phyloP scores from a whole-genome alignment of 1,140 invertebrate species.

The Drosophila auraria region DNA sequence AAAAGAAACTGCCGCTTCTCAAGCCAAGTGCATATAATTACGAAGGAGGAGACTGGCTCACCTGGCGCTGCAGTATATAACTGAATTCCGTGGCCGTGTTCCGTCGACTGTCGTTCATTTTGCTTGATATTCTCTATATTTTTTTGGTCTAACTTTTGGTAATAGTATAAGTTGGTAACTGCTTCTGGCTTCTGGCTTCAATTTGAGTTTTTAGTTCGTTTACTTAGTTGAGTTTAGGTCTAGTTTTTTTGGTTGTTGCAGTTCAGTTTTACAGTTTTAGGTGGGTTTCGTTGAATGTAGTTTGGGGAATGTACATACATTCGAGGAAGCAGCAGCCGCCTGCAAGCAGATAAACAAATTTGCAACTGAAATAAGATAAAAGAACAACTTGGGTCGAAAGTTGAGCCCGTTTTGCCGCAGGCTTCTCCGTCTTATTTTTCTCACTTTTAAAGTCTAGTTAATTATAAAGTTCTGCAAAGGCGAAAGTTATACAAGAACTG shows the following conservation, averaged over 20 bases:
- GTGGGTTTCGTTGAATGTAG: constrained; percentile 44
- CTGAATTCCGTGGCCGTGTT: constrained; percentile 84
- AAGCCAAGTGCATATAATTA: constrained; percentile 52
- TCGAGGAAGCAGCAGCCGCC: constrained; percentile 38
- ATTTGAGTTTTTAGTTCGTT: constrained; percentile 42
- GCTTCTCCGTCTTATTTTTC: constrained; percentile 6
- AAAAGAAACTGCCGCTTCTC: constrained; percentile 12
- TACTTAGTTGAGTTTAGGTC: constrained; percentile 36
- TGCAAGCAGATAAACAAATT: constrained; percentile 49
- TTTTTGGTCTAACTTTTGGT: constrained; percentile 43
- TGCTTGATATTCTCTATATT: constrained; percentile 27
- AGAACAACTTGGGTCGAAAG: constrained; percentile 8
- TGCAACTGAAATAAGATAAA: constrained; percentile 33
- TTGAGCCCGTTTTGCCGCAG: constrained; percentile 25
- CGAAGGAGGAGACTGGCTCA: constrained; percentile 43
- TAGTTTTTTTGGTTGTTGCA: constrained; percentile 29
- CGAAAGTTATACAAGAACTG: constrained; percentile 50
- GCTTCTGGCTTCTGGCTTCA: constrained; percentile 55
- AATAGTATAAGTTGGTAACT: constrained; percentile 55
- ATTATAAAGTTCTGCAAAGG: constrained; percentile 18
- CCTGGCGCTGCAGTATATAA: constrained; percentile 84
- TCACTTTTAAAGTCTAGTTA: constrained; percentile 8
- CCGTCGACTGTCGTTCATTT: constrained; percentile 82
- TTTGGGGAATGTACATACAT: constrained; percentile 8
- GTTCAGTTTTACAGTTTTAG: constrained; percentile 36